A percentile compares a stretch with the other conserved stretches of the same genome.
Conservation (phyloP, 1,140 invertebrate genomes). For the Oryctes rhinoceros region DNA sequence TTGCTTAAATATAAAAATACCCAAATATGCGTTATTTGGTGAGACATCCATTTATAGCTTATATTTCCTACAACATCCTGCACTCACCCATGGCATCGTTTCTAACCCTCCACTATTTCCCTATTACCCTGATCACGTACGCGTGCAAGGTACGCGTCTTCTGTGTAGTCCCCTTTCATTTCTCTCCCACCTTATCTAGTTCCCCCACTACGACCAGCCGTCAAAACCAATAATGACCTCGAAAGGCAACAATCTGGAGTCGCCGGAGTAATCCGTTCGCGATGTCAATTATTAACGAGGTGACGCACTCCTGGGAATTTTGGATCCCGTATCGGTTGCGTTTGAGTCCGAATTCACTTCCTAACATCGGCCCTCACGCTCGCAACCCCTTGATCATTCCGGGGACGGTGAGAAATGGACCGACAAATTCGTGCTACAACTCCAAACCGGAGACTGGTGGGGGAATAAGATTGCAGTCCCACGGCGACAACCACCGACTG, state of each 20-base stretch:
- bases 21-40: too few species aligned
- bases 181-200: background rate
- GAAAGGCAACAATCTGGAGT: constrained; percentile 35
- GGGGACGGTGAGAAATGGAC: constrained; percentile 31
- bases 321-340: constrained; percentile 19
- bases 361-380: background rate
- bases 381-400: background rate
- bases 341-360: constrained; percentile 24
- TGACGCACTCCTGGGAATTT: constrained; percentile 21
- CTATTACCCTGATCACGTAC: constrained; percentile 26
- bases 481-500: constrained; percentile 15
- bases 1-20: too few species aligned
- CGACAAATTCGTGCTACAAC: constrained; percentile 30
- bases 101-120: background rate
- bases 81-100: background rate
- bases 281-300: constrained; percentile 34
- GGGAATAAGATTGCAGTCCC: constrained; percentile 35
- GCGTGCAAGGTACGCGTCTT: constrained; percentile 16
- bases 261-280: constrained; percentile 30
- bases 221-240: constrained; percentile 35
- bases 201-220: background rate
- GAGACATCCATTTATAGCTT: too few species aligned
- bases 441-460: background rate
- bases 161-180: background rate
- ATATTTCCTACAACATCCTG: background rate